Base-by-base conservation (phyloP, 1,140 invertebrate genomes). In the Ctenoplectra terminalis region DNA sequence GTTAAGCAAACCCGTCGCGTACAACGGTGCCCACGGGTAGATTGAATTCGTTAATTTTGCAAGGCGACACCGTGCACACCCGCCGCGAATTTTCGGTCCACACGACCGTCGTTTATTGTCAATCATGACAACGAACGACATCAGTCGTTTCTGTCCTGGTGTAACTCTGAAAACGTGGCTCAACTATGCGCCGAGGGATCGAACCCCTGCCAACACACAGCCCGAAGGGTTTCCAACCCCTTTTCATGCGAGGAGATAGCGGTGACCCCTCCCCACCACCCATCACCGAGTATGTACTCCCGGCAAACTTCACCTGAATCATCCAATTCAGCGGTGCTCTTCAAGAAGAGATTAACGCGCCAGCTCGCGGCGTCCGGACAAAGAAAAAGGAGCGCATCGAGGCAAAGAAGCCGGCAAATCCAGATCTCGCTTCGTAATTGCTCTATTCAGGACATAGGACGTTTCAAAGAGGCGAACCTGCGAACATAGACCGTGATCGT, bases 221-320 rank as follows among this genome's bases (percentile, higher is more conserved):
- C 82, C 86, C 29, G 86, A 87, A 87, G 86, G 86, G 85, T 79
- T 87, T 87, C 77, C 82, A 84, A 87, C 85, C 86, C 86, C 86
- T 87, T 87, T 87, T 84, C 72, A 77, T 13, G 54, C 71, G 67
- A 74, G 71, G 26, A 87, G 86, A 87, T 81, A 87, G 63, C 74
- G 64, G 34, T 58, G 67, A 52, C 48, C 61, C 70, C 58, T n/a
- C 46, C 20, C 26, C 31, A 37, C 43, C 52, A 40, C 34, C n/a
- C 20, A 20, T 15, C 56, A 60, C 58, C 46, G 84, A 76, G 66
- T 74, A 74, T 80, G 67, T 80, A 84, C 69, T 76, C 81, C 81
- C 77, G n/a, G 72, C 77, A 84, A 87, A 81, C 86, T 87, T 86
- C 82, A 87, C 86, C 85, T 78, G 86, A 87, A 87, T 87, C 86